Evolutionary conservation across 2,113 vertebrate genomes (phyloP).

Genomic region (Tyto alba): DNA sequence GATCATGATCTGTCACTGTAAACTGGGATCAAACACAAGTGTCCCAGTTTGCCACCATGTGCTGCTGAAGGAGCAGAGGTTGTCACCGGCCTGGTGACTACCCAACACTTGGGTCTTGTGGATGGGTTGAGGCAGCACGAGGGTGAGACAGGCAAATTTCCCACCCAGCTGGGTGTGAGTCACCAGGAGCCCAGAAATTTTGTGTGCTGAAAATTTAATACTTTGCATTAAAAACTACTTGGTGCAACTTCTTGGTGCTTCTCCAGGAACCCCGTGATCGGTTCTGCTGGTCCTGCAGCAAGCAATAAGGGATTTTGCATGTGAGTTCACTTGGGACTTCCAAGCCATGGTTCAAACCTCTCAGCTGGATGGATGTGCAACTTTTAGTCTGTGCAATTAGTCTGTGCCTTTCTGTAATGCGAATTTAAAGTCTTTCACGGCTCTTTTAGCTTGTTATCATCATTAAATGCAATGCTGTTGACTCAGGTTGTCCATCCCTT

Average conservation of each 20-base stretch:
- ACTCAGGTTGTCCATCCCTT: not conserved
- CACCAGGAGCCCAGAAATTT: not conserved
- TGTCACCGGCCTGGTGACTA: not conserved
- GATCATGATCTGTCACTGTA: not conserved
- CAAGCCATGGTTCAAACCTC: not conserved
- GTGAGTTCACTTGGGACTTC: not conserved
- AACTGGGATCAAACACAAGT: not conserved
- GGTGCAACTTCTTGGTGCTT: not conserved
- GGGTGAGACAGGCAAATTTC: accelerated
- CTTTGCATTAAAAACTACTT: not conserved
- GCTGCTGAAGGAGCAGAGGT: not conserved
- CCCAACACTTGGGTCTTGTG: not conserved
- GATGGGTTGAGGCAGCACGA: not conserved
- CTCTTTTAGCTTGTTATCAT: not conserved
- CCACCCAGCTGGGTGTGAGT: not conserved
- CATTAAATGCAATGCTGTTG: not conserved
- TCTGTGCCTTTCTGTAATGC: not conserved
- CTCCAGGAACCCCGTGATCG: accelerated
- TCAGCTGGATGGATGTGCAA: not conserved
- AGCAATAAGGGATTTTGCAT: accelerated
- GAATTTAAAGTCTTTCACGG: not conserved
- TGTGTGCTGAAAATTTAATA: not conserved
- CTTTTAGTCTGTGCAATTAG: not conserved
- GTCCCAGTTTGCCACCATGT: not conserved
- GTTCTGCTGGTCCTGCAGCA: not conserved